Evolutionary conservation across 2,888 invertebrate genomes (phyloP).

Genomic region (Drosophila lacicola): DNA sequence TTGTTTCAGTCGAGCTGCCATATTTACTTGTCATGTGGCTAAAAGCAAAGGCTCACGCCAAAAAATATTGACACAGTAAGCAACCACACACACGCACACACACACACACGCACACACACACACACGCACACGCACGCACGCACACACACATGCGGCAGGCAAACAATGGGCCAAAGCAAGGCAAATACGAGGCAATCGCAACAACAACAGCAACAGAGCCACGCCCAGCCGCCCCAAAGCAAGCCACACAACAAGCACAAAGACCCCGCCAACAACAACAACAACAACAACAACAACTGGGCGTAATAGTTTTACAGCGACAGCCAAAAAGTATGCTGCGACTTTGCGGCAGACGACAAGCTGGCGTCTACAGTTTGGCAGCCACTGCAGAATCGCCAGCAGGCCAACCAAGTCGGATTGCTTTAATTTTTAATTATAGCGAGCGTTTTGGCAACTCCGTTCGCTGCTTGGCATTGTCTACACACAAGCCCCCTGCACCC

Average conservation of each 20-base stretch:
- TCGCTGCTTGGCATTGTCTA: constrained; percentile 49
- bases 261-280: constrained; percentile 11
- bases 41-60: constrained; percentile 78
- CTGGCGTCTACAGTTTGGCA: constrained; percentile 70
- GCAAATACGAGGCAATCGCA: constrained; percentile 45
- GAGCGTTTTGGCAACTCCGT: constrained; percentile 34
- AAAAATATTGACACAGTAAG: constrained; percentile 79
- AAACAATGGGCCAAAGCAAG: constrained; percentile 73
- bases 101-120: constrained; percentile 30
- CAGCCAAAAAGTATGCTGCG: constrained; percentile 74
- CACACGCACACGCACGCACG: constrained; percentile 9
- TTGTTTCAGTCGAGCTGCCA: constrained; percentile 57
- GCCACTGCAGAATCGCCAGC: constrained; percentile 12
- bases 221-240: not conserved
- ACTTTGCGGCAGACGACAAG: constrained; percentile 66
- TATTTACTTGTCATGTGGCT: constrained; percentile 78
- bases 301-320: constrained; percentile 70
- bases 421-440: constrained; percentile 62
- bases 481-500: not conserved
- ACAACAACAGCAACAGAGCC: constrained; percentile 20
- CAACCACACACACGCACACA: constrained; percentile 30
- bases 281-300: constrained; percentile 27
- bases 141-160: constrained; percentile 32
- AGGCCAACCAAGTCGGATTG: constrained; percentile 12
- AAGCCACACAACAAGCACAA: constrained; percentile 9